These are phyloP conservation scores for Pangasius krempfi DNA, from an alignment of 2,797 vertebrate species.

Conservation along the genomic window DNA sequence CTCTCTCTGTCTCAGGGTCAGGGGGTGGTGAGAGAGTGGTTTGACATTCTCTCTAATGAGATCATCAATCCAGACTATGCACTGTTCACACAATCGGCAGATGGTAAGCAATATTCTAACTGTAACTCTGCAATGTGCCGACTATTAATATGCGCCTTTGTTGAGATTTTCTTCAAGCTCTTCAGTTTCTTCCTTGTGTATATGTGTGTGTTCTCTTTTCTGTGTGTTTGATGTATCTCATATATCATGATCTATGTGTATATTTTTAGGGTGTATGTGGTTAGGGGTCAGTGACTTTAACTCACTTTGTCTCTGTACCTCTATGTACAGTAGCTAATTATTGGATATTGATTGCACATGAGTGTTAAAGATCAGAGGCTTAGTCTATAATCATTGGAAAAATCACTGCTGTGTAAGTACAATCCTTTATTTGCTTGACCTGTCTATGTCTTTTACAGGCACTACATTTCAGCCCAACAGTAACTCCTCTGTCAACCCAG, in stretches of 20 bases:
- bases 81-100: slow-evolving; percentile 96
- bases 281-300: slow-evolving; percentile 24
- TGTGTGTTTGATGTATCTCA: not conserved
- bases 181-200: not conserved
- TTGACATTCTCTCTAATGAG: slow-evolving; percentile 97
- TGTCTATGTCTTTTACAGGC: slow-evolving; percentile 70
- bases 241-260: not conserved
- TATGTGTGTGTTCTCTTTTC: not conserved
- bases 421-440: slow-evolving; percentile 23
- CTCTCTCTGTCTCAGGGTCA: slow-evolving; percentile 82
- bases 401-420: not conserved
- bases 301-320: not conserved
- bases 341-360: slow-evolving; percentile 14
- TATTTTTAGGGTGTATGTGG: not conserved
- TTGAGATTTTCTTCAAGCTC: slow-evolving; percentile 8
- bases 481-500: slow-evolving; percentile 97
- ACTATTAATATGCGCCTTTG: slow-evolving; percentile 33
- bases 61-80: slow-evolving; percentile 98
- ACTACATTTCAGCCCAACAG: slow-evolving; percentile 99
- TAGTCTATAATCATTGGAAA: slow-evolving; percentile 11
- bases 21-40: slow-evolving; percentile 98
- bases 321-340: slow-evolving; percentile 16
- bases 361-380: slow-evolving; percentile 25
- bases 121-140: slow-evolving; percentile 31
- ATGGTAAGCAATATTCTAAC: slow-evolving; percentile 79